Percentiles rank a stretch among this genome's conserved stretches.
These are phyloP conservation scores for Notarius quadriscutis DNA, from an alignment of 2,113 vertebrate genomes.

Conservation along the genomic window DNA sequence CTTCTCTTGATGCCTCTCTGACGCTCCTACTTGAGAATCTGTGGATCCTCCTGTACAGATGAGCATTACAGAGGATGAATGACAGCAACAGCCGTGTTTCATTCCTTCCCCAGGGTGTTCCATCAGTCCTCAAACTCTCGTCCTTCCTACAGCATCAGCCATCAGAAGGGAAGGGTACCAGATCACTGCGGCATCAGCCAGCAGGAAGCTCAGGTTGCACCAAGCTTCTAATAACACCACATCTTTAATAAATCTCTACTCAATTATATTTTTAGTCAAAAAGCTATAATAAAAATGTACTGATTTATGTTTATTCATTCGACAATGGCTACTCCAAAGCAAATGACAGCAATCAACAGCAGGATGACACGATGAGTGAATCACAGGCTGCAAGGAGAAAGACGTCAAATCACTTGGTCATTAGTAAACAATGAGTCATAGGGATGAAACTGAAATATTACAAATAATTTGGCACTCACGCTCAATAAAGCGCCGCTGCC, in stretches of 20 bases:
- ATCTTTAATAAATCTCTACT: background rate
- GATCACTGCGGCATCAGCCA: slow-evolving; percentile 8
- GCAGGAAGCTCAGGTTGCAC: background rate
- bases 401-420: slow-evolving; percentile 58
- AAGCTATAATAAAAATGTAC: background rate
- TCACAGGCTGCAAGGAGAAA: background rate
- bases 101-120: background rate
- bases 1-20: slow-evolving; percentile 5
- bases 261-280: background rate
- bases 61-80: slow-evolving; percentile 57
- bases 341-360: background rate
- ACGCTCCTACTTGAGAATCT: slow-evolving; percentile 5
- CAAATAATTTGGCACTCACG: slow-evolving; percentile 13
- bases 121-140: slow-evolving; percentile 35
- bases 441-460: slow-evolving; percentile 48
- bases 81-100: slow-evolving; percentile 81
- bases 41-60: slow-evolving; percentile 39
- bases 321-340: background rate
- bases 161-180: slow-evolving; percentile 54
- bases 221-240: background rate
- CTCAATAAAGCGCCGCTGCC: slow-evolving; percentile 37
- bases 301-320: background rate
- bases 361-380: background rate
- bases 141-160: slow-evolving; percentile 56
- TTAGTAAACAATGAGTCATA: slow-evolving; percentile 61